Evolutionary conservation across 2,888 invertebrate genomes (phyloP).

Genomic region (Leucophenga montana): DNA sequence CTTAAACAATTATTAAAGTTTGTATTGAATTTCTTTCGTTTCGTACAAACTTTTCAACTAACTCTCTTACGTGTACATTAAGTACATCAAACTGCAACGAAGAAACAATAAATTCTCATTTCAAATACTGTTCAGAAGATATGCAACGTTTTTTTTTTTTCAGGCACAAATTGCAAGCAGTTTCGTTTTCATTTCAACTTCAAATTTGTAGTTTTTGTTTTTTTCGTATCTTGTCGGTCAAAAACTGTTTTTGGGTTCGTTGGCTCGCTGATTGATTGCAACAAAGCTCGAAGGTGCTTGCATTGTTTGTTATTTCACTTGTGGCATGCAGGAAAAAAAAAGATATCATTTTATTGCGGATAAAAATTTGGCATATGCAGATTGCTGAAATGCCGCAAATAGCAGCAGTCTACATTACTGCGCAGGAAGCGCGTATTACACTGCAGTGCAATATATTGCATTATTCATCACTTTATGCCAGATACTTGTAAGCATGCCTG

Average conservation of each 20-base stretch:
- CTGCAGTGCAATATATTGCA: neutral
- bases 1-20: too few relatives aligned
- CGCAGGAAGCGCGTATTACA: slow-evolving; percentile 5
- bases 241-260: slow-evolving; percentile 18
- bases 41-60: too few relatives aligned
- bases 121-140: slow-evolving; percentile 10
- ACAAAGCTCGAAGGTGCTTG: neutral
- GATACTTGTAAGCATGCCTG: neutral
- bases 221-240: neutral
- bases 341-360: neutral
- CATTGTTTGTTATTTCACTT: neutral
- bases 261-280: slow-evolving; percentile 25
- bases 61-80: too few relatives aligned
- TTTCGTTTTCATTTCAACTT: neutral
- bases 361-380: neutral
- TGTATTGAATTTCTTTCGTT: too few relatives aligned
- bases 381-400: neutral
- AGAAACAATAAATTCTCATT: slow-evolving; percentile 23
- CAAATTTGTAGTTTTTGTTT: neutral
- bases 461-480: slow-evolving; percentile 6
- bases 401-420: neutral
- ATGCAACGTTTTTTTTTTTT: neutral
- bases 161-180: too few relatives aligned
- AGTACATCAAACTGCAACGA: neutral
- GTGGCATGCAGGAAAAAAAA: neutral